Evolutionary conservation across 1,140 invertebrate species (phyloP).

Genomic region (Drosophila novamexicana): DNA sequence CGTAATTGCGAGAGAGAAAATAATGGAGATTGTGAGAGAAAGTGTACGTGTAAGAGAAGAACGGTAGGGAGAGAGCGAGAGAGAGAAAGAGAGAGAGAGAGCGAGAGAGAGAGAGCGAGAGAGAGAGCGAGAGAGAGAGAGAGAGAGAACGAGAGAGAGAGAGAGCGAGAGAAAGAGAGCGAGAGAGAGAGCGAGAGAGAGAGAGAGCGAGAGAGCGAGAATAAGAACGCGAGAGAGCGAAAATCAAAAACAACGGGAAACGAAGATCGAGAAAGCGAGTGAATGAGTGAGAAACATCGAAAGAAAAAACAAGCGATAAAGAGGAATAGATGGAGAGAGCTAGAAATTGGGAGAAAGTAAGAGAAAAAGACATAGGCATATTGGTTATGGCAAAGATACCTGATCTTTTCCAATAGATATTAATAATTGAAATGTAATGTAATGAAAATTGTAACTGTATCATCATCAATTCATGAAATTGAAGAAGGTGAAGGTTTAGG

Average conservation of each 20-base stretch:
- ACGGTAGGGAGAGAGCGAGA: neutral
- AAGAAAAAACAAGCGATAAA: no score
- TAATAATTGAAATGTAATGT: no score
- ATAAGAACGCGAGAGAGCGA: neutral
- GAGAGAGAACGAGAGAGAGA: neutral
- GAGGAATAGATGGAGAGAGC: no score
- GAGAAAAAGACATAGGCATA: no score
- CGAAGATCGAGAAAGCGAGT: neutral
- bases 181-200: neutral
- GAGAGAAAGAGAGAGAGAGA: neutral
- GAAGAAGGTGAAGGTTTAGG: no score
- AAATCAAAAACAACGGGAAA: neutral
- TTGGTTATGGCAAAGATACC: no score
- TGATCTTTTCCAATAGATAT: no score
- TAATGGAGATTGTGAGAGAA: no score
- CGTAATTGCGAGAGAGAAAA: neutral
- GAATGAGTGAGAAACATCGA: neutral
- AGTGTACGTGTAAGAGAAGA: neutral
- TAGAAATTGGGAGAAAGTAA: no score
- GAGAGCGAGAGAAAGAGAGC: neutral
- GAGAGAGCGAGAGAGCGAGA: neutral
- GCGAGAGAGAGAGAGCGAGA: neutral
- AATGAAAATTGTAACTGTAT: no score
- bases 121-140: neutral
- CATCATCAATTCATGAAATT: no score